A percentile compares a stretch with the other conserved stretches of the same genome.
phyloP scores from a whole-genome alignment of 1,140 invertebrate species.

The Saccostrea glomerata region DNA sequence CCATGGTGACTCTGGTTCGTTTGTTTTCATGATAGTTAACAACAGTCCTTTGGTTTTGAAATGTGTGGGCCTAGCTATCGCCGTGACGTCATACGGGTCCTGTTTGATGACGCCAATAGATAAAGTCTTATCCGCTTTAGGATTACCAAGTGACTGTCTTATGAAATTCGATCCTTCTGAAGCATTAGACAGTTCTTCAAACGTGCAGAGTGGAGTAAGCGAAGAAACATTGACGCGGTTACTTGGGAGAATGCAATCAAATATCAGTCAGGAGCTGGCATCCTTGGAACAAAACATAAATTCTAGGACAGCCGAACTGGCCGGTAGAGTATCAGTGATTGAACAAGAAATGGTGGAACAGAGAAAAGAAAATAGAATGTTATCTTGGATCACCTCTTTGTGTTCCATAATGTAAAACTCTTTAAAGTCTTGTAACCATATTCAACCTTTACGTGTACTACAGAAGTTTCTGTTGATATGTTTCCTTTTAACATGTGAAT shows the following conservation, averaged over 20 bases:
- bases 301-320: background rate
- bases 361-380: background rate
- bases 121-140: background rate
- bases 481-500: too few species aligned
- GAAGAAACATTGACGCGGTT: background rate
- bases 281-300: background rate
- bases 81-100: constrained; percentile 12
- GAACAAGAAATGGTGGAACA: background rate
- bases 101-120: constrained; percentile 25
- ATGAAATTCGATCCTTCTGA: background rate
- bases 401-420: background rate
- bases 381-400: background rate
- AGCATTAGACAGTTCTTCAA: background rate
- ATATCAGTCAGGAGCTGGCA: background rate
- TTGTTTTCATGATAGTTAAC: background rate
- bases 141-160: background rate
- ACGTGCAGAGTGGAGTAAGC: background rate
- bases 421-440: background rate
- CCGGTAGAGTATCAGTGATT: background rate
- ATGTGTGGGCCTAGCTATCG: background rate
- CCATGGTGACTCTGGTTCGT: background rate
- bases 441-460: too few species aligned
- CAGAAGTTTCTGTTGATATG: too few species aligned
- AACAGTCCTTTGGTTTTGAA: background rate
- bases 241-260: background rate